Percentiles rank a stretch among this genome's conserved stretches.
phyloP scores from a whole-genome alignment of 2,888 invertebrate genomes.

The Folsomia candida region DNA sequence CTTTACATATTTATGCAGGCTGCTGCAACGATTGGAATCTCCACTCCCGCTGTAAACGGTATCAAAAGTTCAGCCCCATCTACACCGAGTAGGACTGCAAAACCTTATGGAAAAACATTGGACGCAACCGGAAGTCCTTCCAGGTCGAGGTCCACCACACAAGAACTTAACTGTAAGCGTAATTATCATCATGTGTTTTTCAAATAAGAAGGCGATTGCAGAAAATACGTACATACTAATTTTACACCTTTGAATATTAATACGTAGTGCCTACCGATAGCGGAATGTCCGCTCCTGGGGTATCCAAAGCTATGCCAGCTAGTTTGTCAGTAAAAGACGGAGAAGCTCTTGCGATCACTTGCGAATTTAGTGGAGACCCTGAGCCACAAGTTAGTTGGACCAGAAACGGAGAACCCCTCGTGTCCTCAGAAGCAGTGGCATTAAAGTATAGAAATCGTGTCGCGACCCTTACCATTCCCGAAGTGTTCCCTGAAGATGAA shows the following conservation, averaged over 20 bases:
- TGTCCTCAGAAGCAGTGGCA: conserved; percentile 80
- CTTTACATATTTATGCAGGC: conserved; percentile 44
- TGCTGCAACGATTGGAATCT: conserved; percentile 52
- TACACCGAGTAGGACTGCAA: conserved; percentile 51
- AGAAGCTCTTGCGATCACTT: conserved; percentile 76
- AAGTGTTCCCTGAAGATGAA: conserved; percentile 93
- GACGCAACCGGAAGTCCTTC: conserved; percentile 78
- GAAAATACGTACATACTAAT: too few species aligned
- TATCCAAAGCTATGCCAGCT: conserved; percentile 67
- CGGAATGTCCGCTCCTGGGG: conserved; percentile 81
- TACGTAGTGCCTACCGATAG: conserved; percentile 77
- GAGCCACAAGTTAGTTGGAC: conserved; percentile 67
- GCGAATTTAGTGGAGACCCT: conserved; percentile 85
- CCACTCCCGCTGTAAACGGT: conserved; percentile 40
- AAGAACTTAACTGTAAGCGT: conserved; percentile 76
- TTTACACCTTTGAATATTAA: conserved; percentile 6
- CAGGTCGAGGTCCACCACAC: conserved; percentile 82
- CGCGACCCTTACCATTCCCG: conserved; percentile 82
- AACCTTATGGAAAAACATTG: conserved; percentile 65
- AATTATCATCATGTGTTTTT: neutral
- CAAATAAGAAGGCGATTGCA: neutral
- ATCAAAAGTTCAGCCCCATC: conserved; percentile 54
- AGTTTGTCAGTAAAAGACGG: conserved; percentile 65
- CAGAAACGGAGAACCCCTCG: conserved; percentile 57
- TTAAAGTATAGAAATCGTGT: conserved; percentile 87